Conservation (phyloP, 2,797 vertebrate species). For the Synanceia verrucosa region DNA sequence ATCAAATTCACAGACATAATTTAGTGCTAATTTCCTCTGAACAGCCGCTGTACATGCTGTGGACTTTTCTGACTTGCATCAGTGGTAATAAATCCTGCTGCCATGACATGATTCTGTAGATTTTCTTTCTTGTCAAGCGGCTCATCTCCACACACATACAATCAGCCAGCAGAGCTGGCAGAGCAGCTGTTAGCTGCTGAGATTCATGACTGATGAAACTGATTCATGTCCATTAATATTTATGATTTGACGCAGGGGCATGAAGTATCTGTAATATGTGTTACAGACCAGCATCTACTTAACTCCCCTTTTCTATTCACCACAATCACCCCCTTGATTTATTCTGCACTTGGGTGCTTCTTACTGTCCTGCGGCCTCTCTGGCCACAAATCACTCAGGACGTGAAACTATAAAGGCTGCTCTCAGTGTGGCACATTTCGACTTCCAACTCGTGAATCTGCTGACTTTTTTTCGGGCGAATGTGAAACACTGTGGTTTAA, state of each 20-base stretch:
- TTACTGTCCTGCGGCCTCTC: not conserved
- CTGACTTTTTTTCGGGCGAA: conserved; percentile 16
- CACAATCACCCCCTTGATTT: not conserved
- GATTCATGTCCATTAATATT: conserved; percentile 36
- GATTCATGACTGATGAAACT: too few relatives aligned
- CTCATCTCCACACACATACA: not conserved
- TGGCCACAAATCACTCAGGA: not conserved
- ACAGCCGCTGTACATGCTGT: not conserved
- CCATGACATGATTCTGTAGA: not conserved
- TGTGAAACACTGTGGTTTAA: not conserved
- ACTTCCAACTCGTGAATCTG: not conserved
- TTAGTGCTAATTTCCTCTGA: not conserved
- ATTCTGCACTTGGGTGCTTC: not conserved
- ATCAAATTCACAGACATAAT: not conserved
- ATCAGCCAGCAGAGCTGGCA: conserved; percentile 8
- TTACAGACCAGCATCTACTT: not conserved
- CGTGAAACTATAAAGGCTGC: not conserved
- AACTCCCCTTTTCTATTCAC: not conserved
- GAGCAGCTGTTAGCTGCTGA: not conserved
- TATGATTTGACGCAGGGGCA: conserved; percentile 16
- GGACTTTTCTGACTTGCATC: not conserved
- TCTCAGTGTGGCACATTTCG: not conserved
- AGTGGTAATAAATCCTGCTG: too few relatives aligned
- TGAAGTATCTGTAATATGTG: not conserved
- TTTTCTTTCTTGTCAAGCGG: not conserved